A percentile compares a stretch with the other conserved stretches of the same genome.
phyloP scores from a whole-genome alignment of 2,888 invertebrate genomes.

The Harpalus rufipes region DNA sequence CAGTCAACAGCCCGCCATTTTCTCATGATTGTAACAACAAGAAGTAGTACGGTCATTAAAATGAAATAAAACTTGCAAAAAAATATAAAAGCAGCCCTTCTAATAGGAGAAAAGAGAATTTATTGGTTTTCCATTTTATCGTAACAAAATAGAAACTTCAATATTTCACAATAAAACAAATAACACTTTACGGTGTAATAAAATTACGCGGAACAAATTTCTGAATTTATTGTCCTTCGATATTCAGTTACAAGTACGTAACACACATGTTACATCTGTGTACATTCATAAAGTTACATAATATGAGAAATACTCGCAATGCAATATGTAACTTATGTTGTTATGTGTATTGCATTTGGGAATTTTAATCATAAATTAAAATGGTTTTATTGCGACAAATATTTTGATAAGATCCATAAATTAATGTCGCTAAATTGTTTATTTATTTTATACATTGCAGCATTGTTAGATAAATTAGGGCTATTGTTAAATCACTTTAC shows the following conservation, averaged over 20 bases:
- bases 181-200: neutral
- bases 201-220: constrained; percentile 2
- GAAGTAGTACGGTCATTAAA: neutral
- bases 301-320: neutral
- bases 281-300: neutral
- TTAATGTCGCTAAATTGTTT: too few species aligned
- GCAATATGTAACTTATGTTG: too few species aligned
- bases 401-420: too few species aligned
- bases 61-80: neutral
- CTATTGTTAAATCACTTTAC: too few species aligned
- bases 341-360: too few species aligned
- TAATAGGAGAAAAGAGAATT: neutral
- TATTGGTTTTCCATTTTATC: neutral
- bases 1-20: neutral
- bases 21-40: neutral
- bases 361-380: too few species aligned
- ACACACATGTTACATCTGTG: neutral
- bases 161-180: neutral
- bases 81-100: neutral
- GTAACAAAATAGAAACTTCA: neutral
- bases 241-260: neutral
- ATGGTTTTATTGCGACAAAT: too few species aligned
- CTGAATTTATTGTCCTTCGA: neutral
- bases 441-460: too few species aligned
- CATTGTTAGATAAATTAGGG: too few species aligned